Base-by-base conservation (phyloP, 92 coral and sea anemone genomes). In the Metridium senile region DNA sequence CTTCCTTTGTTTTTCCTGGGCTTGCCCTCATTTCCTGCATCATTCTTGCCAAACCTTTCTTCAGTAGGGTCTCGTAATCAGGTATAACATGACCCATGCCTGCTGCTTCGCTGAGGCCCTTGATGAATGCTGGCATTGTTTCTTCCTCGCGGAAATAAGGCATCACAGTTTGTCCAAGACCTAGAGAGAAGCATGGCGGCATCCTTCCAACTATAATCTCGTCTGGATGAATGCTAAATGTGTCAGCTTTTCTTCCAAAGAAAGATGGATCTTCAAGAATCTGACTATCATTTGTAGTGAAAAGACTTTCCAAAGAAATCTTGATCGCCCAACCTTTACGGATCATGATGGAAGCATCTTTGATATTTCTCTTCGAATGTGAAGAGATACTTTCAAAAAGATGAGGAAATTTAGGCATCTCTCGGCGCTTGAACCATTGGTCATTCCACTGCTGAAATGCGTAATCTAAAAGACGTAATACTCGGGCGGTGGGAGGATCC, bases 371-470 rank as follows among this genome's bases (percentile, higher is more conserved):
- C 58, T 59, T 71, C 52, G 30, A 59, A 20, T 22, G 79, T 4
- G 61, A n/a, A 20, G 39, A 17, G 10, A 82, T 0, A 26, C 17
- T 30, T 2, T 22, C 1, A 9, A 87, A 72, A 2, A 90, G 85
- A 67, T 90, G 89, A 21, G 91, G 86, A 11, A 84, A 63, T 70
- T 75, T 74, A 1, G 96, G 96, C 83, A 87, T 78, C 33, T 84
- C 87, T 10, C 87, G 58, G 13, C 86, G 77, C 39, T 81, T 81
- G 76, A 83, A 87, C 96, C 96, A 90, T 34, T 90, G 96, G 71
- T 90, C 96, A 58, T 90, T 90, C 96, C 96, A 90, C 33, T 90
- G 92, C 56, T 58, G 84, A 45, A 90, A 90, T 19, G 87, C 87
- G 59, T 74, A 87, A 26, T 74, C 91, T 10, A 90, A 26, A 68